Conservation (phyloP, 1,140 invertebrate species). For the Ips typographus region DNA sequence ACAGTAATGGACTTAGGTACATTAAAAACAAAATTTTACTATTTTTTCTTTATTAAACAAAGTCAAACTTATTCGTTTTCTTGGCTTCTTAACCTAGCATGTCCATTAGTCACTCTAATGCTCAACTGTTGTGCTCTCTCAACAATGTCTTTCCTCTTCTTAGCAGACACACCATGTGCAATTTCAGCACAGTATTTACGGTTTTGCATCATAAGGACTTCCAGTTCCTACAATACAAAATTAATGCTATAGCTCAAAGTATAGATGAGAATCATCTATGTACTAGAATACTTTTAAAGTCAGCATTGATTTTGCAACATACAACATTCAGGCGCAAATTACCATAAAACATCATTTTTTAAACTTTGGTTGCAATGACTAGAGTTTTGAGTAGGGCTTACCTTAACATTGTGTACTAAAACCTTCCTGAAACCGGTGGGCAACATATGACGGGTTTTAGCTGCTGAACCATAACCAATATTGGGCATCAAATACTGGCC, state of each 20-base stretch:
- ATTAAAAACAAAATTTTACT: too few relatives aligned
- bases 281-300: background rate
- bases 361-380: background rate
- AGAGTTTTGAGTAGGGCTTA: conserved; percentile 52
- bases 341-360: conserved; percentile 48
- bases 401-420: conserved; percentile 76
- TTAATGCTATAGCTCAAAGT: too few relatives aligned
- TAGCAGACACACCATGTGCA: conserved; percentile 93
- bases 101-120: conserved; percentile 93
- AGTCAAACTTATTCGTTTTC: conserved; percentile 84
- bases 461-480: conserved; percentile 97
- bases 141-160: conserved; percentile 94
- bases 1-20: too few relatives aligned
- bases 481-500: conserved; percentile 98
- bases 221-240: conserved; percentile 79
- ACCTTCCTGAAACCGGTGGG: conserved; percentile 97
- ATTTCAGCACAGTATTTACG: conserved; percentile 97
- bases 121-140: conserved; percentile 95
- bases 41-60: conserved; percentile 5
- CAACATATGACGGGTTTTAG: conserved; percentile 92
- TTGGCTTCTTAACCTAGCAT: conserved; percentile 94
- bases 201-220: conserved; percentile 99
- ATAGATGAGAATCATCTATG: too few relatives aligned
- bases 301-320: conserved; percentile 38
- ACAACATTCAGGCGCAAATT: conserved; percentile 50